phyloP scores from a whole-genome alignment of 1,140 invertebrate species.

The Dendroctonus valens region DNA sequence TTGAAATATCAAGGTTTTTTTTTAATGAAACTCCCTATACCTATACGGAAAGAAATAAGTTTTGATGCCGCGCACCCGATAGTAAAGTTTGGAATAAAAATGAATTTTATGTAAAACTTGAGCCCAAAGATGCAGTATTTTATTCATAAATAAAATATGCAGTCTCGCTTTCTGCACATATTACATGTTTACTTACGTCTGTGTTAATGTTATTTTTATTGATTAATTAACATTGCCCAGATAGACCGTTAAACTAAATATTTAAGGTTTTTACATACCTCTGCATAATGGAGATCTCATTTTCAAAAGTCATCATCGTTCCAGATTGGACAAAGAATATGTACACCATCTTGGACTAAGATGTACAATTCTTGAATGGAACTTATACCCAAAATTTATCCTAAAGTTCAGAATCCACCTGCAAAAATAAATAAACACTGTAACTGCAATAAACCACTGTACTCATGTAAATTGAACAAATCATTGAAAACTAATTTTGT shows the following conservation, averaged over 20 bases:
- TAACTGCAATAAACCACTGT: slow-evolving; percentile 1
- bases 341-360: slow-evolving; percentile 26
- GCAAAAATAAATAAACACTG: slow-evolving; percentile 6
- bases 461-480: not conserved
- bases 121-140: too few species aligned
- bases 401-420: slow-evolving; percentile 1
- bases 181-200: not conserved
- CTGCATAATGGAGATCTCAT: slow-evolving; percentile 32
- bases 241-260: too few species aligned
- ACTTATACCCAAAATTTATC: not conserved
- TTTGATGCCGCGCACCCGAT: too few species aligned
- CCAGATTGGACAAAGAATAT: slow-evolving; percentile 34
- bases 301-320: slow-evolving; percentile 31
- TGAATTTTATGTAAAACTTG: too few species aligned
- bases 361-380: not conserved
- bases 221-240: too few species aligned
- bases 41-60: too few species aligned
- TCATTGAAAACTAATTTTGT: not conserved
- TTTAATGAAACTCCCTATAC: too few species aligned
- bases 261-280: slow-evolving; percentile 17
- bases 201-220: too few species aligned
- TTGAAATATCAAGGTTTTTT: too few species aligned
- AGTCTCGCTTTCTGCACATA: too few species aligned
- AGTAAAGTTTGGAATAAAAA: too few species aligned
- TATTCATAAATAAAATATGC: not conserved